Evolutionary conservation across 1,140 invertebrate genomes (phyloP).

Genomic region (Pseudobourletiella spinata): DNA sequence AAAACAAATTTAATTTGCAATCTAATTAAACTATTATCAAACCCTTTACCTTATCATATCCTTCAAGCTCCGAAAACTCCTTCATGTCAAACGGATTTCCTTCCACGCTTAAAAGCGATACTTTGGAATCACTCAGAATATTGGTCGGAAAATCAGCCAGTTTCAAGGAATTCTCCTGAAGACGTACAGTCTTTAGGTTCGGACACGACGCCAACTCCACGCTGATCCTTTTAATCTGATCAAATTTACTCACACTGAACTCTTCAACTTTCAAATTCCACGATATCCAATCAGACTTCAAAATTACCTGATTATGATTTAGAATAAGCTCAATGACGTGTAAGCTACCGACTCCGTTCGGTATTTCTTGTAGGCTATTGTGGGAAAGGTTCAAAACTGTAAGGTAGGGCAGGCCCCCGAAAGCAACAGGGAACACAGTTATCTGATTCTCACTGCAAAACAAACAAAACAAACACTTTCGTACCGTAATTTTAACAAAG

Average conservation of each 20-base stretch:
- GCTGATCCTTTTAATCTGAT: constrained; percentile 73
- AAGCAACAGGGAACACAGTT: constrained; percentile 65
- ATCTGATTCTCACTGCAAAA: constrained; percentile 67
- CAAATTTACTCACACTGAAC: no score
- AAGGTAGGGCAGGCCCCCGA: constrained; percentile 72
- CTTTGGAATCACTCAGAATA: constrained; percentile 75
- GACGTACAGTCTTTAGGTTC: constrained; percentile 76
- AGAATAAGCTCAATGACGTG: constrained; percentile 83
- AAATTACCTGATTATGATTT: constrained; percentile 62
- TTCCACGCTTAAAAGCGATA: constrained; percentile 78
- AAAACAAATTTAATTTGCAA: no score
- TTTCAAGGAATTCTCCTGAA: constrained; percentile 92
- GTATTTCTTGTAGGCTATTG: constrained; percentile 75
- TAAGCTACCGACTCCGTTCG: constrained; percentile 56
- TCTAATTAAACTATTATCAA: neutral
- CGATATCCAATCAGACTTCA: no score
- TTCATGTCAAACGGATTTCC: constrained; percentile 95
- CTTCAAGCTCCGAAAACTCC: constrained; percentile 73
- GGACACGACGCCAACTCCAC: constrained; percentile 72
- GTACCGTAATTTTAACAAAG: no score
- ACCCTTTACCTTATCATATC: constrained; percentile 78
- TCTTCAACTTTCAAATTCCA: neutral
- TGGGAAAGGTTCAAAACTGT: constrained; percentile 85
- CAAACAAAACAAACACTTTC: no score
- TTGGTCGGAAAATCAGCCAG: constrained; percentile 62